Percentiles rank a stretch among this genome's conserved stretches.
Conservation (phyloP, 1,140 invertebrate genomes). For the Trichomalopsis sarcophagae region DNA sequence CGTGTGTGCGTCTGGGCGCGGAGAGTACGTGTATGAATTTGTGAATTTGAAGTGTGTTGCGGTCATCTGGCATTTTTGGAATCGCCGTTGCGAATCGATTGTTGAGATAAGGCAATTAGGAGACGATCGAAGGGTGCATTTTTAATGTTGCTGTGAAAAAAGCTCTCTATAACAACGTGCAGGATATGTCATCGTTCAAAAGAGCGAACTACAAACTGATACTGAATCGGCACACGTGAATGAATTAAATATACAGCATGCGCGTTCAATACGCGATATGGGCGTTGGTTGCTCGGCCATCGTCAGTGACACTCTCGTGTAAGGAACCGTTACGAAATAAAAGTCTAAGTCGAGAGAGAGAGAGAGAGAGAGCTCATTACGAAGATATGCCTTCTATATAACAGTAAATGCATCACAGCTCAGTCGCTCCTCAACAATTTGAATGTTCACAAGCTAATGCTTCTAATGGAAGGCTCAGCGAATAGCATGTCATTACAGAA, state of each 20-base stretch:
- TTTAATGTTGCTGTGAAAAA: too few relatives aligned
- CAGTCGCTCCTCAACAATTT: not conserved
- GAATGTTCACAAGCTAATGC: not conserved
- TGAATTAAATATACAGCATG: not conserved
- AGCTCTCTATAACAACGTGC: too few relatives aligned
- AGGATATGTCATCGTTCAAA: too few relatives aligned
- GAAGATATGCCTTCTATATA: not conserved
- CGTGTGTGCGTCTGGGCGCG: too few relatives aligned
- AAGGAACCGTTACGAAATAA: slow-evolving; percentile 1
- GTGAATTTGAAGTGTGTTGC: too few relatives aligned
- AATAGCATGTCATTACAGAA: too few relatives aligned
- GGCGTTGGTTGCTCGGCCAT: not conserved
- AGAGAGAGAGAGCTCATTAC: not conserved
- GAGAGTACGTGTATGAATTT: too few relatives aligned
- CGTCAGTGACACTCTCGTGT: not conserved
- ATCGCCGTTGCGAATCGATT: too few relatives aligned
- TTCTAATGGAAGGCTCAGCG: not conserved
- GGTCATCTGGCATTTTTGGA: too few relatives aligned
- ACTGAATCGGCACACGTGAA: not conserved
- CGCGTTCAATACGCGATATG: not conserved
- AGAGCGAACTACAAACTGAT: not conserved
- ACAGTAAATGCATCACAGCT: not conserved
- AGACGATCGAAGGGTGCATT: too few relatives aligned
- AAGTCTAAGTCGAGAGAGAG: not conserved
- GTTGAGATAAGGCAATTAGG: too few relatives aligned